Evolutionary conservation across 2,797 vertebrate genomes (phyloP).

Genomic region (Merluccius polli): DNA sequence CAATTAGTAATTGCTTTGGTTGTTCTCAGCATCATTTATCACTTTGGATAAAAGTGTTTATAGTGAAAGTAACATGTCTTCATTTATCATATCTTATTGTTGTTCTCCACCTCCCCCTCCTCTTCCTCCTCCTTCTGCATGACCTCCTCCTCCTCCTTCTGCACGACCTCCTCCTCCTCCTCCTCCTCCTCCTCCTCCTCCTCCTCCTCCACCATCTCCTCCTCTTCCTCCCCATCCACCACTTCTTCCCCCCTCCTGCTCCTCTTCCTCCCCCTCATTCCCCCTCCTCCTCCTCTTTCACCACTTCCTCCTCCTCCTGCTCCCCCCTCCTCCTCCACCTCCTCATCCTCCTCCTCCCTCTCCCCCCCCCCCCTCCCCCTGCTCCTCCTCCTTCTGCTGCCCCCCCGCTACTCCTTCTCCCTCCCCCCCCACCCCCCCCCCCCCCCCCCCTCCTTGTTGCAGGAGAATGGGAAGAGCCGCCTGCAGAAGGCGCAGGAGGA

Average conservation of each 20-base stretch:
- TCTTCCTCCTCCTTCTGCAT: too few relatives aligned
- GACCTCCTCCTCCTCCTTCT: background rate
- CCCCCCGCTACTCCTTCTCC: background rate
- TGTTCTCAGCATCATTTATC: background rate
- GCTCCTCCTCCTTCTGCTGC: background rate
- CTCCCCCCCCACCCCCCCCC: background rate
- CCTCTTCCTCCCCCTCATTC: too few relatives aligned
- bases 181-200: too few relatives aligned
- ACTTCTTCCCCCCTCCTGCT: constrained; percentile 9
- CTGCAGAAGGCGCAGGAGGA: constrained; percentile 67
- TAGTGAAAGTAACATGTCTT: background rate
- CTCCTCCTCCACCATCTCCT: background rate
- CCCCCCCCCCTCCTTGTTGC: constrained; percentile 13
- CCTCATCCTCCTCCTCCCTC: too few relatives aligned
- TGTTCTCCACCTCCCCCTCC: background rate
- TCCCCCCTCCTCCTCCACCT: too few relatives aligned
- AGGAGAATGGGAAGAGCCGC: constrained; percentile 69
- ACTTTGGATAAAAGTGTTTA: too few relatives aligned
- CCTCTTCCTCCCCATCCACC: background rate
- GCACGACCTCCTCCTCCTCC: background rate
- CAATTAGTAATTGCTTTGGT: background rate
- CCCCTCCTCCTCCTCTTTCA: too few relatives aligned
- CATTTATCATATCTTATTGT: too few relatives aligned
- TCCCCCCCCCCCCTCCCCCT: background rate
- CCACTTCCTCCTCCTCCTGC: too few relatives aligned